Evolutionary conservation across 2,888 invertebrate species (phyloP).

Genomic region (Cataglyphis altisquamis): DNA sequence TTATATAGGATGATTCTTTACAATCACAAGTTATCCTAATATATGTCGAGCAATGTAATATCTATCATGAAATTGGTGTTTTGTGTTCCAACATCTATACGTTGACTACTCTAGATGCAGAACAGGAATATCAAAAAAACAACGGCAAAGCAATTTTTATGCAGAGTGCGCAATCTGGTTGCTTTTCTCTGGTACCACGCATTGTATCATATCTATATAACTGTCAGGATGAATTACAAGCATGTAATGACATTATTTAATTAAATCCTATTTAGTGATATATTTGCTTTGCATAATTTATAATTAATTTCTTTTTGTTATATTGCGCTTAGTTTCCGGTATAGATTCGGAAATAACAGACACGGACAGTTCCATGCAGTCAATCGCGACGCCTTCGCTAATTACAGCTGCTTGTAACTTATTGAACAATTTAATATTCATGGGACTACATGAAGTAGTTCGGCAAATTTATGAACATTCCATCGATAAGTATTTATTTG

Average conservation of each 20-base stretch:
- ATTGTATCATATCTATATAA: constrained; percentile 80
- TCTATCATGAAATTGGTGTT: constrained; percentile 81
- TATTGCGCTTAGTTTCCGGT: constrained; percentile 70
- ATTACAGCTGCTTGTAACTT: constrained; percentile 86
- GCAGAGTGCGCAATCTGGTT: constrained; percentile 70
- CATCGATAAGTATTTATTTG: constrained; percentile 86
- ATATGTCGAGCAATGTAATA: constrained; percentile 80
- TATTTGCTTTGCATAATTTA: constrained; percentile 36
- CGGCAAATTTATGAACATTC: constrained; percentile 86
- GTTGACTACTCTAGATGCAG: constrained; percentile 77
- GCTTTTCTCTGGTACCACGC: constrained; percentile 74
- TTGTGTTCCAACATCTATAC: constrained; percentile 81
- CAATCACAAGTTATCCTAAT: constrained; percentile 79
- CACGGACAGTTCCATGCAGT: constrained; percentile 75
- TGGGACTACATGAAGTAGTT: constrained; percentile 85
- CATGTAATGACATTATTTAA: constrained; percentile 71
- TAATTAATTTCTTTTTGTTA: neutral
- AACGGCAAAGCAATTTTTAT: constrained; percentile 63
- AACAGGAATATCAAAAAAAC: constrained; percentile 69
- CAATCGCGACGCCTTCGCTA: constrained; percentile 86
- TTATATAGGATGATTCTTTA: constrained; percentile 78
- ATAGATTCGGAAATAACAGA: constrained; percentile 75
- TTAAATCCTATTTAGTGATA: neutral
- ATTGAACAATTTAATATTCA: constrained; percentile 85
- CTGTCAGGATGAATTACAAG: constrained; percentile 79